These are phyloP conservation scores for Chrysemys picta DNA, from an alignment of 2,113 vertebrate species.

Conservation along the genomic window DNA sequence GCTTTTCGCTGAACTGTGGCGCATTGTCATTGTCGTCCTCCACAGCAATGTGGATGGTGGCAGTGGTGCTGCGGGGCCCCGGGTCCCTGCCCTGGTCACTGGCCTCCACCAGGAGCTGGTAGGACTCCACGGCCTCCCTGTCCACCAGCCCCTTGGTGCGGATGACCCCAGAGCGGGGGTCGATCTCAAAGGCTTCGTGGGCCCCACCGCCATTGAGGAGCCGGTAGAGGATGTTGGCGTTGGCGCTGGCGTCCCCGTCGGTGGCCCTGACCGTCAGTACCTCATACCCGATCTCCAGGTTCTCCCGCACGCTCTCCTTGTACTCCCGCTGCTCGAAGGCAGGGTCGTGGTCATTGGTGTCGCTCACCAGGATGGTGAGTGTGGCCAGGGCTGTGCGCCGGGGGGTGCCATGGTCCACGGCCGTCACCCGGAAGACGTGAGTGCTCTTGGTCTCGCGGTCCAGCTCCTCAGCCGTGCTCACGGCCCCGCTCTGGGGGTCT, in stretches of 20 bases:
- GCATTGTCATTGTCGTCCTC: conserved; percentile 97
- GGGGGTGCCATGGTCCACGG: conserved; percentile 85
- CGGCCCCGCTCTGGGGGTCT: conserved; percentile 78
- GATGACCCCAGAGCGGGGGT: conserved; percentile 92
- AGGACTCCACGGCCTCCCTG: conserved; percentile 89
- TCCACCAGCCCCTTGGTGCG: conserved; percentile 91
- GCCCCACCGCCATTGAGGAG: conserved; percentile 83
- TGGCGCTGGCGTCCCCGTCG: conserved; percentile 88
- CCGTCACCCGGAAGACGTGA: conserved; percentile 92
- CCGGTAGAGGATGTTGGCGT: conserved; percentile 93
- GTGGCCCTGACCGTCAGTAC: conserved; percentile 95
- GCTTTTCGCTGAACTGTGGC: conserved; percentile 94
- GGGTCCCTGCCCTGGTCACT: conserved; percentile 93
- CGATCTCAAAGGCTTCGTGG: conserved; percentile 91
- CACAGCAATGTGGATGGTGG: conserved; percentile 87
- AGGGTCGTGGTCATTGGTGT: conserved; percentile 92
- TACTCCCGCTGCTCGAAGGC: conserved; percentile 94
- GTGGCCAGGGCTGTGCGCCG: conserved; percentile 92
- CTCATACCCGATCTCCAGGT: conserved; percentile 95
- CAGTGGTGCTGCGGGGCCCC: conserved; percentile 88
- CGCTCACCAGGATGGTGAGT: conserved; percentile 88
- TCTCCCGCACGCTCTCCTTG: conserved; percentile 93
- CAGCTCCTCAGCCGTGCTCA: conserved; percentile 86
- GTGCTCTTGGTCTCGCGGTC: conserved; percentile 95
- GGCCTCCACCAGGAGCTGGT: conserved; percentile 89